Conservation (phyloP, 1,140 invertebrate species). For the Ericerus pela region DNA sequence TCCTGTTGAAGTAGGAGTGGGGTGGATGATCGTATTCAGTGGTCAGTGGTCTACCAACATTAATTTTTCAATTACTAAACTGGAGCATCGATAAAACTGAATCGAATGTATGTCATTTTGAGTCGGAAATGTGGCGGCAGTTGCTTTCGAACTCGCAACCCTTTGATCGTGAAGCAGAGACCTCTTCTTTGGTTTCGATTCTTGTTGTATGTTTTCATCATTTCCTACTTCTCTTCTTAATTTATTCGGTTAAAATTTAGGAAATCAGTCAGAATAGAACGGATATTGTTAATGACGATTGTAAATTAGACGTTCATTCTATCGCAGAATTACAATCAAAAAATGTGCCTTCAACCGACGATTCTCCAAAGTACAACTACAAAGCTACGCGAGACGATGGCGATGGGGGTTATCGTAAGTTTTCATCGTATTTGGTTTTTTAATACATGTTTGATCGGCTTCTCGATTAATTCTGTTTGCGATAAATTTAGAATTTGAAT, state of each 20-base stretch:
- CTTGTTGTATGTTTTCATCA: no score
- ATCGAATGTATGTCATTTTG: no score
- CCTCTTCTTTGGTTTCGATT: no score
- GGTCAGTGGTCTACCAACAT: no score
- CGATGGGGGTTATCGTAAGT: slow-evolving; percentile 7
- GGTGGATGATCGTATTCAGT: no score
- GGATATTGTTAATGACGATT: slow-evolving; percentile 57
- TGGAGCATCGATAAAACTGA: no score
- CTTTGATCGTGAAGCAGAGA: no score
- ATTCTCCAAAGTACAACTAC: slow-evolving; percentile 86
- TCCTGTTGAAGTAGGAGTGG: no score
- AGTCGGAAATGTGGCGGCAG: no score
- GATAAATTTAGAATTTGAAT: slow-evolving; percentile 38
- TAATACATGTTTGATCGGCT: background rate
- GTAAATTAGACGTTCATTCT: slow-evolving; percentile 87
- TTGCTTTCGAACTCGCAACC: no score
- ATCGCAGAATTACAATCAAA: slow-evolving; percentile 78
- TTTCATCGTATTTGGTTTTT: background rate
- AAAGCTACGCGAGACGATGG: slow-evolving; percentile 32
- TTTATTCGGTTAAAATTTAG: slow-evolving; percentile 31
- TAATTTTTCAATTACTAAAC: no score
- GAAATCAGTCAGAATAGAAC: slow-evolving; percentile 69
- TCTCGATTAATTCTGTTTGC: slow-evolving; percentile 3
- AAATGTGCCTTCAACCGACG: slow-evolving; percentile 69
- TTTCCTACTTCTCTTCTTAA: no score